Percentiles rank a stretch among this genome's conserved stretches.
phyloP scores from a whole-genome alignment of 2,113 vertebrate genomes.

The Bubalus kerabau region DNA sequence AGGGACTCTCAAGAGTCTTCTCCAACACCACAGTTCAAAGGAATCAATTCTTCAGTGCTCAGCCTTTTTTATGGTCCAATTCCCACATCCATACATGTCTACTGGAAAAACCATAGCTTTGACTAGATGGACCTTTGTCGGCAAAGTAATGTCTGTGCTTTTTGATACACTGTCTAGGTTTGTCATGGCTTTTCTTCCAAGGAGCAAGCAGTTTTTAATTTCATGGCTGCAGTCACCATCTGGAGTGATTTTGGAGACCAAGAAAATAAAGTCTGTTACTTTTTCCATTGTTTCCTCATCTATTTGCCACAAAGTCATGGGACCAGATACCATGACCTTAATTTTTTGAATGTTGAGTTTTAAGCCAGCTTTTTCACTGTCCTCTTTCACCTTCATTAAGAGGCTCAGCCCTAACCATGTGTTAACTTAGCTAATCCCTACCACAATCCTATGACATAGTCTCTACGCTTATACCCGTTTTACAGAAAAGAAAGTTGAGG shows the following conservation, averaged over 20 bases:
- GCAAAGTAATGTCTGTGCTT: background rate
- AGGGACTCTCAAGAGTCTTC: background rate
- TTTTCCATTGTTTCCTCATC: background rate
- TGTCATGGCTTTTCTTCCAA: background rate
- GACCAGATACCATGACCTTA: background rate
- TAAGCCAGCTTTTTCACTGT: background rate
- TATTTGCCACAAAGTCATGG: background rate
- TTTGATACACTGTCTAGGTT: background rate
- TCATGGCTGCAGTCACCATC: background rate
- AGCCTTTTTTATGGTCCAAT: background rate
- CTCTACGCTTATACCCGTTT: background rate
- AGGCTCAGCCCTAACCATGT: background rate
- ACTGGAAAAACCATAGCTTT: background rate
- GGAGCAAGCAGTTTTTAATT: background rate
- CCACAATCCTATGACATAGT: fast-evolving
- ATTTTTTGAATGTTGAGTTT: background rate
- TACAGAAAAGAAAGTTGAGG: background rate
- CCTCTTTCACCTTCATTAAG: background rate
- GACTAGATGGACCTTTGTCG: background rate
- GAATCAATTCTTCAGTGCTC: background rate
- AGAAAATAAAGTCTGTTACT: background rate
- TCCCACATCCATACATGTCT: background rate
- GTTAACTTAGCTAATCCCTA: background rate
- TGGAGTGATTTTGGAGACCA: background rate
- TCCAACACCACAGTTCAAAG: background rate